Conservation (phyloP, 2,113 vertebrate species). For the Lepisosteus oculatus region DNA sequence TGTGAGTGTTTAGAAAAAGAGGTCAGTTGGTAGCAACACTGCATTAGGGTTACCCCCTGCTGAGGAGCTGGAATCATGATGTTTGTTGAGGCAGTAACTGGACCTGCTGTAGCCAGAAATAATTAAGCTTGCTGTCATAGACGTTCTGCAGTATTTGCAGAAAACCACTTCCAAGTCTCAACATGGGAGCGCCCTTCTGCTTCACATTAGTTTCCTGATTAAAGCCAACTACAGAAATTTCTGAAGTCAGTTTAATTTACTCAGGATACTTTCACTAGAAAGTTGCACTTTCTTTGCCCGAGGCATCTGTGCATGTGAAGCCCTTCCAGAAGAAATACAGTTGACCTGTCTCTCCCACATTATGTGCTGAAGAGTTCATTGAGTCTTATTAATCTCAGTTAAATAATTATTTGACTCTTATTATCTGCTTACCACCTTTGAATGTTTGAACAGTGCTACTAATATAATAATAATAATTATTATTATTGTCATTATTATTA, state of each 20-base stretch:
- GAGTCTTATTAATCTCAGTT: too few species aligned
- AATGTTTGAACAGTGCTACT: too few species aligned
- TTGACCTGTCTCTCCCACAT: too few species aligned
- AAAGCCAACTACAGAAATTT: constrained; percentile 17
- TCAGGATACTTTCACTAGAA: background rate
- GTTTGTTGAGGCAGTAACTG: constrained; percentile 50
- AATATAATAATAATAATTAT: too few species aligned
- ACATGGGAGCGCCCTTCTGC: constrained; percentile 63
- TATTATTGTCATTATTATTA: too few species aligned
- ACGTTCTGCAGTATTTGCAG: constrained; percentile 64
- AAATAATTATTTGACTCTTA: too few species aligned
- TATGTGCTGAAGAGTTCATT: too few species aligned
- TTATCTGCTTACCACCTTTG: too few species aligned
- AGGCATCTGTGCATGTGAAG: background rate
- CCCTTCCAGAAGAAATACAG: background rate
- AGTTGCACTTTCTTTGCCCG: background rate
- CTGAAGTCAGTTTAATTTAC: background rate
- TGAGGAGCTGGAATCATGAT: constrained; percentile 51
- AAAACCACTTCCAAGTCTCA: constrained; percentile 63
- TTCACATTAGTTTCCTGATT: constrained; percentile 46
- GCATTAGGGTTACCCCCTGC: constrained; percentile 26
- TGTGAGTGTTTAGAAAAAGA: constrained; percentile 29
- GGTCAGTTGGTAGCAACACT: constrained; percentile 29
- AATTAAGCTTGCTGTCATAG: constrained; percentile 67
- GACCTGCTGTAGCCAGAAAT: constrained; percentile 60